Base-by-base conservation (phyloP, 2,888 invertebrate genomes). In the Schizaphis graminum region DNA sequence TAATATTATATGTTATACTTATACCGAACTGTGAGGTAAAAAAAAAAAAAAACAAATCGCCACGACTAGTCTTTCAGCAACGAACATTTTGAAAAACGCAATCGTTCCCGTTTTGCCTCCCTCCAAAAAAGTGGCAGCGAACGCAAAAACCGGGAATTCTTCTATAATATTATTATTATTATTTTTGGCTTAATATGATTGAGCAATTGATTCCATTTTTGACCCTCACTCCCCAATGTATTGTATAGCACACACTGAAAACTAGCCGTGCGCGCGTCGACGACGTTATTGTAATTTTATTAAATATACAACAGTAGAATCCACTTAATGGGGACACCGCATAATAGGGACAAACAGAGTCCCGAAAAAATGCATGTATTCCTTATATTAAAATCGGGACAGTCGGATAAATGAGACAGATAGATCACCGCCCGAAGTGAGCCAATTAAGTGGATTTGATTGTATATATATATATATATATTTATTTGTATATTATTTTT, bases 151-250 rank as follows among this genome's bases (percentile, higher is more conserved):
- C 67, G 88, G 87, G 88, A 67, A 92, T 92, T 88, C 92, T 92
- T 92, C 92, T 67, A 92, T 77, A 21, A 28, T 41, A 88, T 92
- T 49, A 61, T 28, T 91, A 57, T 56, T 85, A 85, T 56, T 49
- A 85, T 56, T 61, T 91, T 56, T 44, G 91, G 61, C 49, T 77
- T 53, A 88, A 67, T 88, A 89, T n/a, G 88, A 93, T 93, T 93
- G 93, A 93, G 93, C 93, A 93, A 93, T 90, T 93, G 93, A 89
- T 93, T 93, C 93, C 93, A 90, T 89, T 93, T 57, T 67, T 49
- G 53, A 93, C 90, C 90, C 84, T 89, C 90, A 41, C 57, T 49
- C 93, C 49, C 85, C 89, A 47, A 91, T 95, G 92, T 49, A 87
- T 61, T 44, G 8, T 56, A 77, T 41, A 26, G 56, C 92, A 87